A percentile compares a stretch with the other conserved stretches of the same genome.
Conservation (phyloP, 2,797 vertebrate genomes). For the Girardinus metallicus region DNA sequence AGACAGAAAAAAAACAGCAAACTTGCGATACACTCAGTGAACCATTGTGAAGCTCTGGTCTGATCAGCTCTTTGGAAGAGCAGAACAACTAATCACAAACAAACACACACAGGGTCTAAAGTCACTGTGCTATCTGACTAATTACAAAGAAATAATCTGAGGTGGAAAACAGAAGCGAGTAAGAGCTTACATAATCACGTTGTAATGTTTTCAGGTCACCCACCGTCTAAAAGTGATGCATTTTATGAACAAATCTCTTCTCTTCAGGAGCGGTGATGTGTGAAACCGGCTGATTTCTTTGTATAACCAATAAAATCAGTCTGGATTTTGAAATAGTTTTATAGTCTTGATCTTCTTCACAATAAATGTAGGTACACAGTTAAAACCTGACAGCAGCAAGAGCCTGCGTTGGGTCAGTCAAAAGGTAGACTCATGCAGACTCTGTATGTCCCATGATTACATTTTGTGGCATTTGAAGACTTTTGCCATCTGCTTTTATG, state of each 20-base stretch:
- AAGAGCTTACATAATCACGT: background rate
- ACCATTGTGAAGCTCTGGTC: too few relatives aligned
- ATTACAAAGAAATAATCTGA: background rate
- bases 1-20: background rate
- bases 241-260: background rate
- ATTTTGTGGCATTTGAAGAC: background rate
- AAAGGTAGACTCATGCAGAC: background rate
- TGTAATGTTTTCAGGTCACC: background rate
- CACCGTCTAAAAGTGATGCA: background rate
- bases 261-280: background rate
- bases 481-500: background rate
- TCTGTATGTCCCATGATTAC: background rate
- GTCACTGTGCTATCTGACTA: background rate
- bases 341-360: background rate
- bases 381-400: background rate
- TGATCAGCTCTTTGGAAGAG: background rate
- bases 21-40: background rate
- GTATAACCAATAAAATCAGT: background rate
- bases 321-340: background rate
- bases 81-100: background rate
- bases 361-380: background rate
- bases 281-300: background rate
- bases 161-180: background rate
- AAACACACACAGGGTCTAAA: background rate
- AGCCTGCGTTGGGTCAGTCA: background rate